phyloP scores from a whole-genome alignment of 2,113 vertebrate species.

The Lamprologus lemairii region DNA sequence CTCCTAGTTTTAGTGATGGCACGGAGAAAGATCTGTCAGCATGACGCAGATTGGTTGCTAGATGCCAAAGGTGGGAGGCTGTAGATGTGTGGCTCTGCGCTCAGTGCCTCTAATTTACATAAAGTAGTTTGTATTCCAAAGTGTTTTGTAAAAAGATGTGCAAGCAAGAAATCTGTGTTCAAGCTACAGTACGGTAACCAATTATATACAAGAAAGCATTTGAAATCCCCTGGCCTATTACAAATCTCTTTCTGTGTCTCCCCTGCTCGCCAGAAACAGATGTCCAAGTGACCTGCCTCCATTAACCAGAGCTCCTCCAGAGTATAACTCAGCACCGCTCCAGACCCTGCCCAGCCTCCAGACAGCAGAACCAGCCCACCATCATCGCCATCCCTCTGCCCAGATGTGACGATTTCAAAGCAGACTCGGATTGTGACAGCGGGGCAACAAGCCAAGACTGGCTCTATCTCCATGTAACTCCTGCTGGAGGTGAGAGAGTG shows the following conservation, averaged over 20 bases:
- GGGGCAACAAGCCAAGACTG: slow-evolving; percentile 49
- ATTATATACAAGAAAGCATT: background rate
- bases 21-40: slow-evolving; percentile 55
- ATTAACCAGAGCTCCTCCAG: slow-evolving; percentile 45
- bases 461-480: slow-evolving; percentile 38
- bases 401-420: slow-evolving; percentile 13
- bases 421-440: slow-evolving; percentile 17
- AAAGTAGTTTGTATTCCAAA: slow-evolving; percentile 47
- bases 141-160: slow-evolving; percentile 29
- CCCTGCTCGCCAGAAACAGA: slow-evolving; percentile 44
- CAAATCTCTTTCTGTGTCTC: background rate
- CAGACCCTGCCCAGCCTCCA: slow-evolving; percentile 17
- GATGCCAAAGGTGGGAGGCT: slow-evolving; percentile 36
- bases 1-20: slow-evolving; percentile 48
- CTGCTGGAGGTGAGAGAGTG: slow-evolving; percentile 38
- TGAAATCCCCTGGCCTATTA: background rate
- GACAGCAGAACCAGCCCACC: slow-evolving; percentile 26
- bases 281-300: slow-evolving; percentile 44
- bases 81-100: slow-evolving; percentile 40
- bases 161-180: background rate
- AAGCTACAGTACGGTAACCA: background rate
- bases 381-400: slow-evolving; percentile 34
- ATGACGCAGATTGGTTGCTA: slow-evolving; percentile 45
- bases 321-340: slow-evolving; percentile 41
- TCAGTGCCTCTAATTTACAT: slow-evolving; percentile 46